Evolutionary conservation across 2,113 vertebrate species (phyloP).

Genomic region (Ranitomeya imitator): DNA sequence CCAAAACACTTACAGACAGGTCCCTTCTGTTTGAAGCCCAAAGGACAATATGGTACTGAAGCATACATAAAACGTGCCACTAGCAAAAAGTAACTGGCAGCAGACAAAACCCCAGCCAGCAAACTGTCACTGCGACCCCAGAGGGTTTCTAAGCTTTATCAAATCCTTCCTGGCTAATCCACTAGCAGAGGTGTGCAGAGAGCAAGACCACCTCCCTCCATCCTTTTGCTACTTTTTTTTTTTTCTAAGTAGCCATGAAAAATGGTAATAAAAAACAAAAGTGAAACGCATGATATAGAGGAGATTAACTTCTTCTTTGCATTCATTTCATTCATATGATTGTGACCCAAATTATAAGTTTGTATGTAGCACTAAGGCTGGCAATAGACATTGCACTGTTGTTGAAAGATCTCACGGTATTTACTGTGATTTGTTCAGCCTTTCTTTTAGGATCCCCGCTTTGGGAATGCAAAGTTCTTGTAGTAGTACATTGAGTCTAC

Average conservation of each 20-base stretch:
- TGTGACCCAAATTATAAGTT: background rate
- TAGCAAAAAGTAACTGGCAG: constrained; percentile 84
- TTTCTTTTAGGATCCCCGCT: too few species aligned
- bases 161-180: constrained; percentile 86
- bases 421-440: background rate
- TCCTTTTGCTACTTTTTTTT: constrained; percentile 63
- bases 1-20: constrained; percentile 79
- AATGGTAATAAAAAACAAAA: background rate
- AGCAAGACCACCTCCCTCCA: constrained; percentile 5
- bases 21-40: constrained; percentile 78
- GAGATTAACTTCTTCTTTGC: background rate
- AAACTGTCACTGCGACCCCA: constrained; percentile 76
- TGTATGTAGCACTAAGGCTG: background rate
- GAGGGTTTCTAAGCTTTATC: constrained; percentile 83
- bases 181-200: constrained; percentile 77
- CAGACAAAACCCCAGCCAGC: constrained; percentile 75
- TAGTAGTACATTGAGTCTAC: too few species aligned
- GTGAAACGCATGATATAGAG: background rate
- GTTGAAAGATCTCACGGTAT: background rate
- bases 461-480: too few species aligned
- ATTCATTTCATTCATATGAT: background rate
- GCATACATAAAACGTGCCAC: constrained; percentile 81
- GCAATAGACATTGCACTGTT: background rate
- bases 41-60: constrained; percentile 75
- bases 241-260: background rate